Percentiles rank a stretch among this genome's conserved stretches.
Conservation (phyloP, 2,797 vertebrate genomes). For the Cynopterus sphinx region DNA sequence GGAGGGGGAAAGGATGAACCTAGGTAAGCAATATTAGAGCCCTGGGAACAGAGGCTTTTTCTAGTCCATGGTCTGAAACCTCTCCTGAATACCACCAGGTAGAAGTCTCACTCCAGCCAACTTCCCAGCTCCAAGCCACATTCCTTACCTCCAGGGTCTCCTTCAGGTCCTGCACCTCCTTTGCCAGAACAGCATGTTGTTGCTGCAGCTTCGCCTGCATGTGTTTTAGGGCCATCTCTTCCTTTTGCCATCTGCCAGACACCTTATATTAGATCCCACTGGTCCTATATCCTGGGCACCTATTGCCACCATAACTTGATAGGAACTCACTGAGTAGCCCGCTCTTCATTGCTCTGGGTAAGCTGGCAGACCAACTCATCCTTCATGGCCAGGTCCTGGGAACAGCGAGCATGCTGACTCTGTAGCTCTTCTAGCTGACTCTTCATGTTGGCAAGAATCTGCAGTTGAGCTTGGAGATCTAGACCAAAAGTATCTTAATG, state of each 20-base stretch:
- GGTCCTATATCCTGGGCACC: not conserved
- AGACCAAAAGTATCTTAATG: conserved; percentile 59
- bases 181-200: conserved; percentile 83
- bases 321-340: conserved; percentile 78
- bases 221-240: conserved; percentile 49
- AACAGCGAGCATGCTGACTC: conserved; percentile 68
- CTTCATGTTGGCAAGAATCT: conserved; percentile 59
- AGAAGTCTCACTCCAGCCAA: not conserved
- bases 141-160: conserved; percentile 84
- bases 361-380: conserved; percentile 59
- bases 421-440: conserved; percentile 72
- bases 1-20: not conserved
- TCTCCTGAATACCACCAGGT: not conserved
- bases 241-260: conserved; percentile 74
- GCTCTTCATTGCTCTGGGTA: conserved; percentile 62
- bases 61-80: not conserved
- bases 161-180: conserved; percentile 79
- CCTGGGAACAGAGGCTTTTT: not conserved
- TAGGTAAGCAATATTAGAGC: not conserved
- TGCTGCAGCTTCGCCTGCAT: conserved; percentile 77
- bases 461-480: conserved; percentile 77
- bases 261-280: conserved; percentile 26
- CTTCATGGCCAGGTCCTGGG: conserved; percentile 57
- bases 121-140: not conserved
- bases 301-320: not conserved